Evolutionary conservation across 2,113 vertebrate genomes (phyloP).

Genomic region (Candoia aspera): DNA sequence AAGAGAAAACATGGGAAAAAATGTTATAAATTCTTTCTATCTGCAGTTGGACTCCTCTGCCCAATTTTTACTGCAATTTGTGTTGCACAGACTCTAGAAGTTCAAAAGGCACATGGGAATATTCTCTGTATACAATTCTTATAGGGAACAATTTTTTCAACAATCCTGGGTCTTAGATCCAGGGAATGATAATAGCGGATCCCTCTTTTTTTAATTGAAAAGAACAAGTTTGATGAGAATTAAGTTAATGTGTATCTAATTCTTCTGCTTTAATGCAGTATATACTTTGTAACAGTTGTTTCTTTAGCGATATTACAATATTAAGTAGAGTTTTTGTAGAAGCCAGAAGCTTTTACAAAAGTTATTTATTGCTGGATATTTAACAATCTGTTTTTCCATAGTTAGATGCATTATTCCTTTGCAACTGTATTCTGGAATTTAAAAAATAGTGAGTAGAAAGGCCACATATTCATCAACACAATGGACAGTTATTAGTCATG

Average conservation of each 20-base stretch:
- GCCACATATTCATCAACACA: slow-evolving; percentile 69
- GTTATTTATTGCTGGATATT: slow-evolving; percentile 46
- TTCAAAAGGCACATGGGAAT: background rate
- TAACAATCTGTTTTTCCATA: slow-evolving; percentile 49
- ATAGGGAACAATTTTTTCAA: background rate
- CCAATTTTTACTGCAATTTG: background rate
- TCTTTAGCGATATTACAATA: slow-evolving; percentile 26
- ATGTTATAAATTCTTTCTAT: no score
- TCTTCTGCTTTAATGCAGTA: background rate
- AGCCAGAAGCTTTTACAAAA: slow-evolving; percentile 12
- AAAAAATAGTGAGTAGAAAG: slow-evolving; percentile 61
- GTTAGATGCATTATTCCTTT: slow-evolving; percentile 40
- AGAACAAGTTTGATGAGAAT: background rate
- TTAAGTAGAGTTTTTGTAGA: slow-evolving; percentile 56
- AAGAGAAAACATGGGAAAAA: no score
- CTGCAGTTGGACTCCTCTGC: background rate
- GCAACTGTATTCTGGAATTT: slow-evolving; percentile 52
- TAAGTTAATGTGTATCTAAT: background rate
- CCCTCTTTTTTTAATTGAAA: background rate
- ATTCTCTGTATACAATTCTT: background rate
- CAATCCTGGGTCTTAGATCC: background rate
- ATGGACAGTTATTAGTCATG: slow-evolving; percentile 66
- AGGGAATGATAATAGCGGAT: background rate
- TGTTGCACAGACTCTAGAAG: background rate
- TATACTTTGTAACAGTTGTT: background rate